Evolutionary conservation across 2,797 vertebrate genomes (phyloP), one percentile per base, ranked within the genome.

Genomic region (Anolis apletophallus): DNA sequence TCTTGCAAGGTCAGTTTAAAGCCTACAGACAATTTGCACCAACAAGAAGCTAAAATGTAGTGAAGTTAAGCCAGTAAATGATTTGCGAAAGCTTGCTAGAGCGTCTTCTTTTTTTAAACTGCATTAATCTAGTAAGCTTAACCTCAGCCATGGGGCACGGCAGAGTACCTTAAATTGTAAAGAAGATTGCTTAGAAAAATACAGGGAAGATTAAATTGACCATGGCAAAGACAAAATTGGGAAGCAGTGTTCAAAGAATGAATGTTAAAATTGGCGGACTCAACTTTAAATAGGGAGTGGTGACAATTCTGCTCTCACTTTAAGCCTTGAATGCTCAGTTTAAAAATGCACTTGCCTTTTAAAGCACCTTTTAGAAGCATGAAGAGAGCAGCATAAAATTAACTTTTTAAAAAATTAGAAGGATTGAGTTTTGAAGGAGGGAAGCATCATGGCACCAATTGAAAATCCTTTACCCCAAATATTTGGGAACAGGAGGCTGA

Each of bases 71-170:
- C 32, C 52, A 32, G 54, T 32, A 77, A 57, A 55, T 55, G 34
- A 59, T 74, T 74, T 83, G 36, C 55, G 73, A 83, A 75, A 46
- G 14, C 9, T 46, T 83, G 36, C 54, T 73, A 83, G 55, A 82
- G 54, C 36, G 36, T 57, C 9, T 26, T 34, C n/a, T 26, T 71
- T 71, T 69, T 36, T 8, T 10, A n/a, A 23, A 46, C 17, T 50
- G 55, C n/a, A 74, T 3, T 13, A 46, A 74, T 46, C 55, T 17
- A 74, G 54, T 11, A 83, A 83, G 55, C 71, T 83, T 26, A 73
- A 67, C n/a, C 13, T 74, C 57, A 67, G 67, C 8, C 73, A 34
- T 64, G 12, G 61, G 50, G 21, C 21, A 77, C n/a, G 13, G 32
- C 73, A 8, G 26, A n/a, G 23, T 52, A 21, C 46, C 17, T 77